phyloP scores from a whole-genome alignment of 2,113 vertebrate genomes.

The Rhinopomastus cyanomelas region DNA sequence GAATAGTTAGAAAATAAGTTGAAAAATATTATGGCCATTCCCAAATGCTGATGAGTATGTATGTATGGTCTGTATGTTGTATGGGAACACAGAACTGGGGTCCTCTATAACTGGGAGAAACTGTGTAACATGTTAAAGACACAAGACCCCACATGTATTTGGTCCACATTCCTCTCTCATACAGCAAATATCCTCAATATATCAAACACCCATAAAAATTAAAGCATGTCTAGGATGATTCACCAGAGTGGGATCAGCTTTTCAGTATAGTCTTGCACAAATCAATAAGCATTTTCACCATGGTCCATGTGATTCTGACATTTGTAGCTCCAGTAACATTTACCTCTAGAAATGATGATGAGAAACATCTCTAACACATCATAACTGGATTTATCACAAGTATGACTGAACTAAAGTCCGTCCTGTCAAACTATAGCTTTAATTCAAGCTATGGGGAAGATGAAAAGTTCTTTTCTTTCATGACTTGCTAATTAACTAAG shows the following conservation, averaged over 20 bases:
- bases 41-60: background rate
- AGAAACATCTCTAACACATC: background rate
- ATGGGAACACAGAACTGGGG: background rate
- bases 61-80: background rate
- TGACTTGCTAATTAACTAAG: constrained; percentile 46
- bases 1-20: background rate
- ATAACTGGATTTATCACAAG: background rate
- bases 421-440: background rate
- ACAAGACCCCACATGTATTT: background rate
- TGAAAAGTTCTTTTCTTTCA: constrained; percentile 13
- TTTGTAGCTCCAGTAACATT: background rate
- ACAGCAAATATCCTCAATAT: background rate
- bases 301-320: background rate
- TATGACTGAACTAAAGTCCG: background rate
- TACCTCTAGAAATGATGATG: background rate
- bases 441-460: background rate
- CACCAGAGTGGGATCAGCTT: background rate
- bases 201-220: background rate
- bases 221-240: background rate
- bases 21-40: background rate
- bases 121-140: background rate
- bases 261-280: background rate
- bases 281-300: background rate
- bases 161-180: background rate
- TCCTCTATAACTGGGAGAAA: background rate